These are phyloP conservation scores for Eupithecia pulchellata DNA, from an alignment of 2,888 invertebrate species.

Conservation along the genomic window DNA sequence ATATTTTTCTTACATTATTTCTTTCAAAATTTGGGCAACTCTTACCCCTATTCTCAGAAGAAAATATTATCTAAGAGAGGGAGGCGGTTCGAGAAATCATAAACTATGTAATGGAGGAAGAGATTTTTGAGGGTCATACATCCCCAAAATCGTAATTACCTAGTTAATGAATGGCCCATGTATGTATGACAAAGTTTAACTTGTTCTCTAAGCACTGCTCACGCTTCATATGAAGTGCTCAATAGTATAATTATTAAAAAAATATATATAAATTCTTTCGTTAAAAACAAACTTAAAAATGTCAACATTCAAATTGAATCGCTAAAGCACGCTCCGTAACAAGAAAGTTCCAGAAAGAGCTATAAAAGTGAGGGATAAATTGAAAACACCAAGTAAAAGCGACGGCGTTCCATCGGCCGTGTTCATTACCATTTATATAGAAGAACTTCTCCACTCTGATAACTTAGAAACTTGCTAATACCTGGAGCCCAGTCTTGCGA, in stretches of 20 bases:
- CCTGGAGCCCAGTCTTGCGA: conserved; percentile 53
- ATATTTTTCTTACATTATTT: background rate
- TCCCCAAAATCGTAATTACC: too few relatives aligned
- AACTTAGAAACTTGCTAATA: conserved; percentile 65
- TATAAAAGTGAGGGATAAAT: conserved; percentile 61
- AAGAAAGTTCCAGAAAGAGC: conserved; percentile 51
- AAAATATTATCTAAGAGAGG: too few relatives aligned
- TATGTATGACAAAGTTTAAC: too few relatives aligned
- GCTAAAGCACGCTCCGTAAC: conserved; percentile 44
- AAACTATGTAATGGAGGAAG: too few relatives aligned
- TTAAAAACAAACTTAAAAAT: conserved; percentile 8
- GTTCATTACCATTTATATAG: conserved; percentile 79
- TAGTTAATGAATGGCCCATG: too few relatives aligned
- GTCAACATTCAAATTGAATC: conserved; percentile 17
- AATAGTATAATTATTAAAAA: too few relatives aligned
- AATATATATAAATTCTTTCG: background rate
- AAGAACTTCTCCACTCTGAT: conserved; percentile 63
- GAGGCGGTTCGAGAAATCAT: too few relatives aligned
- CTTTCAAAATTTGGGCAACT: too few relatives aligned
- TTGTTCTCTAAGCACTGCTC: too few relatives aligned
- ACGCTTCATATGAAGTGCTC: background rate
- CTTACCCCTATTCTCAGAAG: too few relatives aligned
- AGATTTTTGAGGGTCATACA: too few relatives aligned
- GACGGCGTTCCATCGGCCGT: conserved; percentile 46
- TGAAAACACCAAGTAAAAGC: conserved; percentile 66